These are phyloP conservation scores for Selenia dentaria DNA, from an alignment of 2,888 invertebrate genomes.

Conservation along the genomic window DNA sequence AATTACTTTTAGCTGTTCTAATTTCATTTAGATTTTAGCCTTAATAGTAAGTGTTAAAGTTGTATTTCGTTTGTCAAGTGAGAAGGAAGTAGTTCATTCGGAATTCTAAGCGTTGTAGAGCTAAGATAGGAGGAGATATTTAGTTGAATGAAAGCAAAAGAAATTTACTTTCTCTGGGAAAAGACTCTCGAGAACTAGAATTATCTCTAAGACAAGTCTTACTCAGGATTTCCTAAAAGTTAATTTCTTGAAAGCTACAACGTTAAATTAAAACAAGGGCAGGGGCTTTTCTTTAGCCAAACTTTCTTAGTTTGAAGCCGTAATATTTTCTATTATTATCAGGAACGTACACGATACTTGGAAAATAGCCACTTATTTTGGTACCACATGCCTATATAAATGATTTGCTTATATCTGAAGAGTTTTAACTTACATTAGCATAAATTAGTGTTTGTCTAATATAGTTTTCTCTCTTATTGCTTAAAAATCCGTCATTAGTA, in stretches of 20 bases:
- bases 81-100: conserved; percentile 18
- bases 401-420: too few species aligned
- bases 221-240: conserved; percentile 11
- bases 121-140: conserved; percentile 21
- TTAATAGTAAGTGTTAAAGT: conserved; percentile 6
- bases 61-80: conserved; percentile 6
- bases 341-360: too few species aligned
- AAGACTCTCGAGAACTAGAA: conserved; percentile 11
- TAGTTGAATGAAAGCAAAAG: conserved; percentile 18
- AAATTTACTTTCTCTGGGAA: conserved; percentile 18
- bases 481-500: too few species aligned
- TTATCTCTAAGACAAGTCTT: conserved; percentile 8
- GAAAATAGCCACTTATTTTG: too few species aligned
- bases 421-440: too few species aligned
- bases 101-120: conserved; percentile 10
- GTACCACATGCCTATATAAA: too few species aligned
- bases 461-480: too few species aligned
- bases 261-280: too few species aligned
- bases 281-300: too few species aligned
- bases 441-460: too few species aligned
- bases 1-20: conserved; percentile 10
- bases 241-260: not conserved
- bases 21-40: conserved; percentile 2
- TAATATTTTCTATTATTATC: too few species aligned
- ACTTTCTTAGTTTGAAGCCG: too few species aligned